Evolutionary conservation across 2,113 vertebrate genomes (phyloP).

Genomic region (Sapayoa aenigma): DNA sequence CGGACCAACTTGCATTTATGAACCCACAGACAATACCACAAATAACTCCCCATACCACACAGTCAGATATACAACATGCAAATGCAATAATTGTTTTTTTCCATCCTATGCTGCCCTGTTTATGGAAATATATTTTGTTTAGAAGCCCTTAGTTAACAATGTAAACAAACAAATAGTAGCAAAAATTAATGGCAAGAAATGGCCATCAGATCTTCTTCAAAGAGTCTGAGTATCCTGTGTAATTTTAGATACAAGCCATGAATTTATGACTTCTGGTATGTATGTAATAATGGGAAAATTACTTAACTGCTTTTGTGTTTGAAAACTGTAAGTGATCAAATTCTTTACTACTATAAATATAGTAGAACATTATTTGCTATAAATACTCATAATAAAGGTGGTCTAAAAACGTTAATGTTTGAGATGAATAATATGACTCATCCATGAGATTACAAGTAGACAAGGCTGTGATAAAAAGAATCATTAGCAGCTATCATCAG

Average conservation of each 20-base stretch:
- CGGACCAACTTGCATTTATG: neutral
- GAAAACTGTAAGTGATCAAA: neutral
- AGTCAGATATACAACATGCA: neutral
- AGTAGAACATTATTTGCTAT: neutral
- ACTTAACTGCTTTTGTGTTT: neutral
- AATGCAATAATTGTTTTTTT: neutral
- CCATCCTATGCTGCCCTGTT: neutral
- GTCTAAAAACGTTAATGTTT: neutral
- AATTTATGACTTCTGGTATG: neutral
- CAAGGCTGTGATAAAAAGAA: neutral
- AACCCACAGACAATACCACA: neutral
- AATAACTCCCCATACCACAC: neutral
- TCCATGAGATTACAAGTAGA: neutral
- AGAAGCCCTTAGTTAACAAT: neutral
- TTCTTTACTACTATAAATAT: neutral
- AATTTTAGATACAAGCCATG: neutral
- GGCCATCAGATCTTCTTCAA: neutral
- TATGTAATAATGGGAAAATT: neutral
- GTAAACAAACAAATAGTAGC: neutral
- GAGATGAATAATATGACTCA: neutral
- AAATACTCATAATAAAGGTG: neutral
- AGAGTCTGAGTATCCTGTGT: neutral
- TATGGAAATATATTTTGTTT: neutral
- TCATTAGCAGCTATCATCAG: neutral
- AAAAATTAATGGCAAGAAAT: neutral